Conservation (phyloP, 2,113 vertebrate genomes). For the Motacilla tschutschensis region DNA sequence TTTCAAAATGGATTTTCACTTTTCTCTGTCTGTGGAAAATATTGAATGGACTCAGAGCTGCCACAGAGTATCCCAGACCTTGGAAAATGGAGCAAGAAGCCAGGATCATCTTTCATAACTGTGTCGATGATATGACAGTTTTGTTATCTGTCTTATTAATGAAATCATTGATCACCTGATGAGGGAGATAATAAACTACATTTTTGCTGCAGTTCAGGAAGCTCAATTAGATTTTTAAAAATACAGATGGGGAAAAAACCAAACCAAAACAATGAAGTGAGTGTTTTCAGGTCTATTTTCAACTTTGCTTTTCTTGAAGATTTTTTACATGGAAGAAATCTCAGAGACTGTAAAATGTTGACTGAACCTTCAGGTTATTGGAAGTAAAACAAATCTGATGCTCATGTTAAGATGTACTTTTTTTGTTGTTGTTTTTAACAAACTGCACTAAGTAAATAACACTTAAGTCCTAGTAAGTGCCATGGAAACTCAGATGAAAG, state of each 20-base stretch:
- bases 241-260: not conserved
- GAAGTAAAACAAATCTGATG: constrained; percentile 1
- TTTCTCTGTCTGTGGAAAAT: constrained; percentile 92
- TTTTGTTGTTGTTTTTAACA: constrained; percentile 10
- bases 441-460: constrained; percentile 37
- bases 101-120: constrained; percentile 91
- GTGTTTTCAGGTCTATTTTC: constrained; percentile 21
- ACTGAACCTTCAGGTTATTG: not conserved
- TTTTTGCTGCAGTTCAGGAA: constrained; percentile 69
- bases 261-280: constrained; percentile 1
- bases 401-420: not conserved
- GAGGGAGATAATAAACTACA: constrained; percentile 92
- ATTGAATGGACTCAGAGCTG: constrained; percentile 86
- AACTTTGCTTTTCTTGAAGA: constrained; percentile 42
- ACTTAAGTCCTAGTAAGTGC: constrained; percentile 31
- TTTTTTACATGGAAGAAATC: not conserved
- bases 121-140: constrained; percentile 92
- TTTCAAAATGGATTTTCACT: constrained; percentile 99
- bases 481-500: constrained; percentile 48
- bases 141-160: constrained; percentile 99
- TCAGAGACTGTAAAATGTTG: not conserved
- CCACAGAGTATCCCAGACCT: constrained; percentile 79
- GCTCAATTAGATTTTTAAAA: constrained; percentile 74
- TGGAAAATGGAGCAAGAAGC: constrained; percentile 85
- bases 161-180: constrained; percentile 99